Conservation (phyloP, 2,888 invertebrate species). For the Litoditis marina region DNA sequence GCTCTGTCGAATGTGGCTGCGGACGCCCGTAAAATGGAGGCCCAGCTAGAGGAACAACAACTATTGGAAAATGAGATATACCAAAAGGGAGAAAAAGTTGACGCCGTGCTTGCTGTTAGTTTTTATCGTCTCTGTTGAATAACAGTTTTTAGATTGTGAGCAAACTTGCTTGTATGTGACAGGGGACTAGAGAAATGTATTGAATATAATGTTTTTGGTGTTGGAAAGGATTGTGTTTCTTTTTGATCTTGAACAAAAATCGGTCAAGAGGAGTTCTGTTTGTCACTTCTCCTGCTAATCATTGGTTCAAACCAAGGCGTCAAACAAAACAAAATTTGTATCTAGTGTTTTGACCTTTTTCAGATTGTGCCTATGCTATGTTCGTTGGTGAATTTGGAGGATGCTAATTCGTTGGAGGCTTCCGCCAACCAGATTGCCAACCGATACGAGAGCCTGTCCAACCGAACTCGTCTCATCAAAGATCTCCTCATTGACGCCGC, state of each 20-base stretch:
- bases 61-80: conserved; percentile 47
- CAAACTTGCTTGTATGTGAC: too few relatives aligned
- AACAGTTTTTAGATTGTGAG: too few relatives aligned
- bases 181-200: too few relatives aligned
- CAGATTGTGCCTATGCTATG: conserved; percentile 24
- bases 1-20: conserved; percentile 86
- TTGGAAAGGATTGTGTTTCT: too few relatives aligned
- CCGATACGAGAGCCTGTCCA: conserved; percentile 33
- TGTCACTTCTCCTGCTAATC: too few relatives aligned
- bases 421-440: conserved; percentile 69
- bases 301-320: too few relatives aligned
- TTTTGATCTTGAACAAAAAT: too few relatives aligned
- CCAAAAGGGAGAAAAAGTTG: conserved; percentile 40
- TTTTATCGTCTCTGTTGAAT: background rate
- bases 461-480: conserved; percentile 31
- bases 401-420: conserved; percentile 83
- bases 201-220: too few relatives aligned
- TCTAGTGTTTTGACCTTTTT: too few relatives aligned
- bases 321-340: too few relatives aligned
- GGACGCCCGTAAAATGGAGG: conserved; percentile 88
- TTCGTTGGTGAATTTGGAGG: conserved; percentile 51
- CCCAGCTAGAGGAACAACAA: conserved; percentile 79
- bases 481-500: conserved; percentile 37
- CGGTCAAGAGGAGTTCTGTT: too few relatives aligned
- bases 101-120: conserved; percentile 32